These are phyloP conservation scores for Luperina nickerlii DNA, from an alignment of 2,888 invertebrate species.

Conservation along the genomic window DNA sequence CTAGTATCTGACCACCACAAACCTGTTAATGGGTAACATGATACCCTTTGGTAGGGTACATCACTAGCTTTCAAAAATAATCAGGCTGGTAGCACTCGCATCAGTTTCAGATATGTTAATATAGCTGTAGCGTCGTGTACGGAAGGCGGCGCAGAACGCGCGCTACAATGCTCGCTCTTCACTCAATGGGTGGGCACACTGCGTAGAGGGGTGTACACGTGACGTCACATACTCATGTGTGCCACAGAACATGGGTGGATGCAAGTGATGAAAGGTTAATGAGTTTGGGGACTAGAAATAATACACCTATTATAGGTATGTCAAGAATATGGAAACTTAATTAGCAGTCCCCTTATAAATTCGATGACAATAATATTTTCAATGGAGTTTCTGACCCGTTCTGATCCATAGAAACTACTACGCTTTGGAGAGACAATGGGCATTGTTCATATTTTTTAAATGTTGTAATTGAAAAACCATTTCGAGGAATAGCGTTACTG, in stretches of 20 bases:
- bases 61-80: slow-evolving; percentile 41
- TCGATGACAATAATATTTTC: not conserved
- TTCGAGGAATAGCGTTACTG: too few relatives aligned
- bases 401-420: too few relatives aligned
- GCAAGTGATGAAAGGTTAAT: not conserved
- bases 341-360: not conserved
- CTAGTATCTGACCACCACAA: not conserved
- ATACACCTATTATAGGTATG: not conserved
- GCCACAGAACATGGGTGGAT: not conserved
- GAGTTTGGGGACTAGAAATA: not conserved
- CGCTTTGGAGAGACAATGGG: not conserved
- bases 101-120: slow-evolving; percentile 29
- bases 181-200: slow-evolving; percentile 10
- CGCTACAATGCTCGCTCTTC: slow-evolving; percentile 10
- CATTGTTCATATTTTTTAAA: too few relatives aligned
- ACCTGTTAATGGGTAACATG: not conserved
- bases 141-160: slow-evolving; percentile 21
- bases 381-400: not conserved
- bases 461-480: too few relatives aligned
- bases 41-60: not conserved
- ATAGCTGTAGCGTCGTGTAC: slow-evolving; percentile 8
- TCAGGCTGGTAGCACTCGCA: slow-evolving; percentile 12
- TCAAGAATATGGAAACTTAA: not conserved
- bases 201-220: slow-evolving; percentile 19
- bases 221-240: slow-evolving; percentile 19